Evolutionary conservation across 35 echinoderm and acorn worm species (phyloP), one percentile per base, ranked within the genome.

Genomic region (Apostichopus parvimensis): DNA sequence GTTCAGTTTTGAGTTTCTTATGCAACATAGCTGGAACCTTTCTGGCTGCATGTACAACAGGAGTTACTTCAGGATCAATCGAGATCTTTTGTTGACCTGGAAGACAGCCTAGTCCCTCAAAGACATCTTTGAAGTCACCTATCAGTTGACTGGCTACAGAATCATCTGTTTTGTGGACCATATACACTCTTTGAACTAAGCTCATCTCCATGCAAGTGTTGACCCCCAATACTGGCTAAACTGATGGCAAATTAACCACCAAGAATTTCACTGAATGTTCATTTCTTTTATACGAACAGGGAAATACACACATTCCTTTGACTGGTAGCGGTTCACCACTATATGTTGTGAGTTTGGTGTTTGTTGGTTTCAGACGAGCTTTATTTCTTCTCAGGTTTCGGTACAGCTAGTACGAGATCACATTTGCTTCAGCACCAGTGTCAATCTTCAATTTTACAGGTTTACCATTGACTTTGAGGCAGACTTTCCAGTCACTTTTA

Each of bases 1-100:
- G 68, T 80, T 97, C 93, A 17, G 71, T 57, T 34, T 94, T 94
- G 13, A 97, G 14, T 26, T 95, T 88, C 57, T 80, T 14, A 91
- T 55, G 57, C 5, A 94, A 12, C 65, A 72, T 92, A 34, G 88
- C 93, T 13, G 91, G 90, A 58, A 91, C 82, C 72, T 95, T 93
- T 54, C 89, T 87, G n/a, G 93, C 85, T 7, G 95, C 76, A 73
- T 92, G 90, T 26, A 92, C 89, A 1, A 34, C 57, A 14, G 90
- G 94, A 24, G 84, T 88, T 79, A 24, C 73, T 8, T 62, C 73
- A 54, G 68, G 66, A 5, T 90, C 57, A 5, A 90, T 10, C 4
- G 68, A 73, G 25, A 89, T 89, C 82, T 59, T 86, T 10, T 86
- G 82, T 12, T 8, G 7, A 10, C 82, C 82, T 22, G 82, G 82